Evolutionary conservation across 23 tunicate genomes (phyloP), one percentile per base, ranked within the genome.

Genomic region (Trididemnum miniatum): DNA sequence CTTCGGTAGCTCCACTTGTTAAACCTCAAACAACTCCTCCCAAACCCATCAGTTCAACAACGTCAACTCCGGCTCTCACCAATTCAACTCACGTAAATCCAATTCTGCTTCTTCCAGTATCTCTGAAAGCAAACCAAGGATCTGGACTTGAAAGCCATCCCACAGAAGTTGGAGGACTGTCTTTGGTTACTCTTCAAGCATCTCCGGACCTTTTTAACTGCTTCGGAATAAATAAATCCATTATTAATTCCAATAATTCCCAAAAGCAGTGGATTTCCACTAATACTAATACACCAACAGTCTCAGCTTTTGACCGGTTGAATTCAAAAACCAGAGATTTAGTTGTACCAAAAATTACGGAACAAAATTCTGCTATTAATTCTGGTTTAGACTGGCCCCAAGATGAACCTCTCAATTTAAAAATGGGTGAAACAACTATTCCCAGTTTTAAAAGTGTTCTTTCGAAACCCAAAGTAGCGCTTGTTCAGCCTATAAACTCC

Each of bases 321-420:
- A 37, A 9, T 3, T 37, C 59, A 2, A 24, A 74, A 54, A 32
- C 24, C 4, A 24, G 65, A 18, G 9, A 5, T 59, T 23, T 28
- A 18, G 26, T 12, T 4, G 15, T 12, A 12, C n/a, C 67, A 22
- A 62, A 62, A 22, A 18, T 3, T 20, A 5, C n/a, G 27, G 37
- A 29, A 33, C 12, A 7, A 5, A 69, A 15, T 15, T 38, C 37
- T 7, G 4, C 69, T 15, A 18, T 15, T 18, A 12, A 12, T 12
- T 49, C 57, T 62, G 24, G 28, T 23, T 3, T 67, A 9, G 75
- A 67, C 38, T 37, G 32, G 38, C 29, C 59, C 20, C 97, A 91
- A 69, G 76, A 35, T 22, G 97, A 91, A 80, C 97, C 97, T 15
- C 77, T 91, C n/a, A 91, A 91, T 51, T 60, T 91, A 39, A 91